These are phyloP conservation scores for Drosophila kanekoi DNA, from an alignment of 2,888 invertebrate species.

Conservation along the genomic window DNA sequence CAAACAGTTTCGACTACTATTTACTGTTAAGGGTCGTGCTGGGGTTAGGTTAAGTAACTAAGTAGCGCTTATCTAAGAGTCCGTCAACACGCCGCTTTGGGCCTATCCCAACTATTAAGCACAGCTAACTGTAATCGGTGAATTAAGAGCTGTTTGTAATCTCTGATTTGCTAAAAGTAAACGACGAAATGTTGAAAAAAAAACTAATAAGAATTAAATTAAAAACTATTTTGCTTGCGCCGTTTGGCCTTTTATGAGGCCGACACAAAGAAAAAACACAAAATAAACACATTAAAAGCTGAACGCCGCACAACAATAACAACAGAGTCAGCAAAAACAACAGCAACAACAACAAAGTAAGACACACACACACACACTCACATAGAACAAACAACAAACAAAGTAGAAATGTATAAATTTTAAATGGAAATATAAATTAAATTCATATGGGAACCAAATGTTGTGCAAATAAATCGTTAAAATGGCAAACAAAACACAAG, in stretches of 20 bases:
- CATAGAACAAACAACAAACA: slow-evolving; percentile 29
- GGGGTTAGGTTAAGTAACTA: slow-evolving; percentile 7
- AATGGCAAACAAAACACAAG: slow-evolving; percentile 72
- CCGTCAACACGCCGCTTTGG: slow-evolving; percentile 25
- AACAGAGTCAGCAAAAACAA: slow-evolving; percentile 32
- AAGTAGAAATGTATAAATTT: slow-evolving; percentile 68
- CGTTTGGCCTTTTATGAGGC: slow-evolving; percentile 61
- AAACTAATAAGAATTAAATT: slow-evolving; percentile 69
- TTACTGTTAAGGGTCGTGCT: slow-evolving; percentile 42
- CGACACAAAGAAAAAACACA: slow-evolving; percentile 41
- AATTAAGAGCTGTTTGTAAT: slow-evolving; percentile 22
- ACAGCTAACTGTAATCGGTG: slow-evolving; percentile 41
- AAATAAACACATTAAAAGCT: slow-evolving; percentile 75
- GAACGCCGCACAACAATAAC: slow-evolving; percentile 58
- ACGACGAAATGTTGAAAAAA: slow-evolving; percentile 22
- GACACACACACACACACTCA: slow-evolving; percentile 26
- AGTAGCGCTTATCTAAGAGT: slow-evolving; percentile 37
- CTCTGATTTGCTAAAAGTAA: slow-evolving; percentile 36
- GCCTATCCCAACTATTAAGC: slow-evolving; percentile 50
- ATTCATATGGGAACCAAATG: slow-evolving; percentile 79
- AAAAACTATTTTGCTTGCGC: slow-evolving; percentile 65
- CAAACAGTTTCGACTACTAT: slow-evolving; percentile 37
- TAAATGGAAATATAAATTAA: slow-evolving; percentile 78
- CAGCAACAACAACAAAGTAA: slow-evolving; percentile 30
- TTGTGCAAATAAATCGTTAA: slow-evolving; percentile 77